Evolutionary conservation across 2,797 vertebrate genomes (phyloP).

Genomic region (Coendou prehensilis): DNA sequence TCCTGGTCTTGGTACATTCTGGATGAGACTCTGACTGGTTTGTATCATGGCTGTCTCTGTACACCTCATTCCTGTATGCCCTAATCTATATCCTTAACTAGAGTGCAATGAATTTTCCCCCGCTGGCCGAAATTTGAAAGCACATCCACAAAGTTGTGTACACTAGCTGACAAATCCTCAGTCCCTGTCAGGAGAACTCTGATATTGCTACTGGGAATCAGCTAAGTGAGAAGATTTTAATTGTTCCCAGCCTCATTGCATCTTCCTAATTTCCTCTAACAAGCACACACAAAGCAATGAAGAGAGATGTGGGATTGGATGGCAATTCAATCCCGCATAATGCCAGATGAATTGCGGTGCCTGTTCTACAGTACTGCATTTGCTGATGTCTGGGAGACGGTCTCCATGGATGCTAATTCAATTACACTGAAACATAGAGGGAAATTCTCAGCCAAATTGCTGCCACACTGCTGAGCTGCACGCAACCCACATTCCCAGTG

Average conservation of each 20-base stretch:
- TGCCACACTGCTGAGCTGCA: background rate
- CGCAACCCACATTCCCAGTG: background rate
- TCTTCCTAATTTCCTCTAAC: conserved; percentile 53
- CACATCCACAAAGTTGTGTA: fast-evolving
- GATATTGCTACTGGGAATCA: background rate
- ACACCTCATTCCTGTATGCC: background rate
- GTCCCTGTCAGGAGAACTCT: background rate
- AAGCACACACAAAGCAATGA: background rate
- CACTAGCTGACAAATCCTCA: background rate
- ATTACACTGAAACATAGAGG: conserved; percentile 75
- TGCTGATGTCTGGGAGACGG: conserved; percentile 71
- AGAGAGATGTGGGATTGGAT: conserved; percentile 41
- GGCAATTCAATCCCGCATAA: conserved; percentile 61
- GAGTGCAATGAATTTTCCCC: background rate
- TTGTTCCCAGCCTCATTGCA: conserved; percentile 62
- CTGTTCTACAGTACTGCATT: background rate
- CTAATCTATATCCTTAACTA: background rate
- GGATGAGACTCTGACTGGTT: background rate
- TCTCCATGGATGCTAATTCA: conserved; percentile 79
- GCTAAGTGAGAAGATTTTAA: conserved; percentile 70
- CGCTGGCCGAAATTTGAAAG: background rate
- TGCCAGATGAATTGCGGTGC: conserved; percentile 32
- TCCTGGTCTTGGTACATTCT: fast-evolving
- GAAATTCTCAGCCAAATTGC: conserved; percentile 6
- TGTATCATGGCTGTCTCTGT: background rate